Base-by-base conservation (phyloP, 23 tunicate species). In the Phallusia fumigata region DNA sequence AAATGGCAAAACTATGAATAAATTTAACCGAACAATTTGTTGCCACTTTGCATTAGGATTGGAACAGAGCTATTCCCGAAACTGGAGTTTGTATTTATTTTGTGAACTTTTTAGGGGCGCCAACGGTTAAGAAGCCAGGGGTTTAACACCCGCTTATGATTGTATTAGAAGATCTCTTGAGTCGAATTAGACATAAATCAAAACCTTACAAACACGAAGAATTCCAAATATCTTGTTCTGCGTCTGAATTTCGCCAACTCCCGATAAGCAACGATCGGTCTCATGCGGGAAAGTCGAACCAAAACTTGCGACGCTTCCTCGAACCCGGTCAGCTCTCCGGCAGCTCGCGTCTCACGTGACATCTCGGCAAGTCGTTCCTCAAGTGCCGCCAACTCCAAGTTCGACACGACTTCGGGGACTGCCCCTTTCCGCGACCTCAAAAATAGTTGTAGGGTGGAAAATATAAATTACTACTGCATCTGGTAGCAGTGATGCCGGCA, bases 321-420 rank as follows among this genome's bases (percentile, higher is more conserved):
- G 18, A 50, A 35, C 36, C 98, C 98, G 5, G 90, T 89, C 53
- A 94, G 78, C 50, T 94, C 98, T 24, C 81, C 92, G 31, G 89
- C 90, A 24, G 90, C 77, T 44, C 82, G 52, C 12, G 28, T 79
- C 75, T 87, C 91, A 58, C 85, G 80, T 19, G 86, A 82, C 22
- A 89, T 33, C 65, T 94, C 98, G 5, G 95, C 88, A 28, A 88
- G 53, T 30, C 98, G 81, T 77, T 88, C 98, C 73, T 93, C 93
- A 87, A 93, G 81, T 45, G 98, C 93, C 28, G 84, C 83, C 33
- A 94, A 35, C 82, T 87, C 91, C 65, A 50, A 64, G 75, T 79
- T 79, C 65, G 83, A 79, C 31, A 79, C 51, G n/a, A 79, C 83
- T 26, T 79, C 83, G 13, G 69, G 69, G 13, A 58, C 69, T 0